These are phyloP conservation scores for Clamator glandarius DNA, from an alignment of 2,797 vertebrate genomes.

Conservation along the genomic window DNA sequence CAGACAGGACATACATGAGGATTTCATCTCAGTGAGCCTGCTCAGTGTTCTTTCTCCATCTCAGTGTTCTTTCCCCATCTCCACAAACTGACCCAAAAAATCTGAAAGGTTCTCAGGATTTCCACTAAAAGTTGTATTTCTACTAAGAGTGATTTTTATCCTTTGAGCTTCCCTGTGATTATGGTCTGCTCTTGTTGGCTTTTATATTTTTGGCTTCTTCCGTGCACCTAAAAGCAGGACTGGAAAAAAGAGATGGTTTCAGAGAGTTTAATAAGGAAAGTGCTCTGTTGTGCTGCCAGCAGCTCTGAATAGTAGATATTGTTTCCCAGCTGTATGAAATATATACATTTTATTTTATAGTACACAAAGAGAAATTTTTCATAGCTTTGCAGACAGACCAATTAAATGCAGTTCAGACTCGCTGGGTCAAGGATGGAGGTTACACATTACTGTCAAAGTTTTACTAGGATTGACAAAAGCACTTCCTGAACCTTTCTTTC, in stretches of 20 bases:
- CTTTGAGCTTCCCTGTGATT: conserved; percentile 55
- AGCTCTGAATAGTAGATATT: conserved; percentile 57
- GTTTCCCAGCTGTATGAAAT: conserved; percentile 65
- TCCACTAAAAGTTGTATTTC: conserved; percentile 39
- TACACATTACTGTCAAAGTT: conserved; percentile 8
- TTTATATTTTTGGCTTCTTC: conserved; percentile 61
- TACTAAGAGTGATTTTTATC: conserved; percentile 50
- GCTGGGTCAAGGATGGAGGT: conserved; percentile 43
- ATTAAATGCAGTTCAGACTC: conserved; percentile 59
- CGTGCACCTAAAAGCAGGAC: conserved; percentile 46
- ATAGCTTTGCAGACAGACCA: conserved; percentile 45
- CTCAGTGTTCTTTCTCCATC: background rate
- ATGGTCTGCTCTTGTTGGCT: conserved; percentile 45
- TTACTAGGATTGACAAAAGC: conserved; percentile 43
- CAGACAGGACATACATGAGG: background rate
- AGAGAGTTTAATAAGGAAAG: conserved; percentile 56
- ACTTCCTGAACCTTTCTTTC: conserved; percentile 41
- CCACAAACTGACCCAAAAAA: background rate
- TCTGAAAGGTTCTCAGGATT: conserved; percentile 11
- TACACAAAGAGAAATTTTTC: conserved; percentile 49
- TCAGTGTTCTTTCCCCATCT: background rate
- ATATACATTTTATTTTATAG: conserved; percentile 59
- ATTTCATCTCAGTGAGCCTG: conserved; percentile 7
- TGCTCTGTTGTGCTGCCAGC: conserved; percentile 64
- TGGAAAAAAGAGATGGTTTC: conserved; percentile 53